These are phyloP conservation scores for Spea hammondii DNA, from an alignment of 2,797 vertebrate species.

Conservation along the genomic window DNA sequence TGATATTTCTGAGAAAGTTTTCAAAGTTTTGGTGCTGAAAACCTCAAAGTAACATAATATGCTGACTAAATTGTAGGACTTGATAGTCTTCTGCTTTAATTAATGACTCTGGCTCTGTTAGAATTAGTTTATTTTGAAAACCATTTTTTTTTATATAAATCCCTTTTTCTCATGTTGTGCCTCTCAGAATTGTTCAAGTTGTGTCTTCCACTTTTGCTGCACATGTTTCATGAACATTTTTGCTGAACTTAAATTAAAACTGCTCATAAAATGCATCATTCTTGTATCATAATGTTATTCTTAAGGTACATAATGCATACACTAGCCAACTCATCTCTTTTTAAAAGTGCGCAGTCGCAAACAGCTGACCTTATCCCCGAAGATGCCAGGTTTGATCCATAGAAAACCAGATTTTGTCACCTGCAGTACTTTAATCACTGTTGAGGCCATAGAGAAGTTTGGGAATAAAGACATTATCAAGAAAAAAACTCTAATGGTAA, in stretches of 20 bases:
- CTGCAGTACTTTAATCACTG: no score
- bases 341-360: no score
- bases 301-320: no score
- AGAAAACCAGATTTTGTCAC: no score
- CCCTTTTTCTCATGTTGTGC: constrained; percentile 76
- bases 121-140: constrained; percentile 69
- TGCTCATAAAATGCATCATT: no score
- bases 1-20: constrained; percentile 85
- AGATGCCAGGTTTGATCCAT: background rate
- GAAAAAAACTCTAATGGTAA: no score
- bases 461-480: no score
- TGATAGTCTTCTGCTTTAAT: constrained; percentile 72
- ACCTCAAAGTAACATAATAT: constrained; percentile 74
- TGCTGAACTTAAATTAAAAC: no score
- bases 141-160: constrained; percentile 70
- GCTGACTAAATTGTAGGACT: constrained; percentile 77
- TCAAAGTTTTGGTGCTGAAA: constrained; percentile 82
- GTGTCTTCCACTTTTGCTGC: background rate
- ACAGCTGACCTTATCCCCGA: no score
- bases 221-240: background rate
- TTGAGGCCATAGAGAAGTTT: no score
- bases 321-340: no score
- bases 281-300: no score
- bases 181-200: constrained; percentile 70
- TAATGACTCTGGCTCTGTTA: constrained; percentile 70